Conservation (phyloP, 2,888 invertebrate species). For the Hipparchia semele region DNA sequence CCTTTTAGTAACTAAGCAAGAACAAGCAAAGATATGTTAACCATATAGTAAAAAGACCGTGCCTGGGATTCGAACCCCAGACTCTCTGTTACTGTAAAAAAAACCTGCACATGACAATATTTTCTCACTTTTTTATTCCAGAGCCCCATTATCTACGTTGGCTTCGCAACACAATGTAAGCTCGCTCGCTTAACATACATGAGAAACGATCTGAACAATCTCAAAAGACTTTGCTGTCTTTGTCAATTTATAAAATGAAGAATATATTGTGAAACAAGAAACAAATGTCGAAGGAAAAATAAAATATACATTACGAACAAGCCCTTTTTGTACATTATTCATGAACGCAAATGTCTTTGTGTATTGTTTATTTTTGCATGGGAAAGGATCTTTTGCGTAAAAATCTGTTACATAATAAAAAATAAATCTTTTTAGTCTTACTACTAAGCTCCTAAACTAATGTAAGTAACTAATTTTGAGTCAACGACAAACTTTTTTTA, state of each 20-base stretch:
- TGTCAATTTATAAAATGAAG: slow-evolving; percentile 41
- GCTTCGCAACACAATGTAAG: slow-evolving; percentile 14
- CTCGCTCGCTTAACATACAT: slow-evolving; percentile 23
- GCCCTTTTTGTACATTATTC: slow-evolving; percentile 39
- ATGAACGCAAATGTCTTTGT: slow-evolving; percentile 34
- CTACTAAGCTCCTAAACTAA: too few species aligned
- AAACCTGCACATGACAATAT: slow-evolving; percentile 3
- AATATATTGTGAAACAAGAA: slow-evolving; percentile 38
- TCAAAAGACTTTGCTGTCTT: slow-evolving; percentile 36
- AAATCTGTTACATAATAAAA: not conserved
- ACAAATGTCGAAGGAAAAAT: slow-evolving; percentile 37
- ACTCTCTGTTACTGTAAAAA: not conserved
- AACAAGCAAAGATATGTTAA: too few species aligned
- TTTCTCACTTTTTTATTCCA: slow-evolving; percentile 17
- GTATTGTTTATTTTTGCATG: slow-evolving; percentile 31
- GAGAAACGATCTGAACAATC: slow-evolving; percentile 32
- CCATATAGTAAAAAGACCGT: too few species aligned
- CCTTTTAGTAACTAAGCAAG: too few species aligned
- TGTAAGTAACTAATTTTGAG: too few species aligned
- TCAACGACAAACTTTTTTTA: too few species aligned
- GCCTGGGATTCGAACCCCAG: too few species aligned
- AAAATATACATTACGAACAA: slow-evolving; percentile 29
- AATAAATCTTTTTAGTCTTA: too few species aligned
- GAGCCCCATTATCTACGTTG: not conserved
- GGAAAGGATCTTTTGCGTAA: slow-evolving; percentile 19